These are phyloP conservation scores for Heliocidaris erythrogramma DNA, from an alignment of 35 echinoderm and acorn worm species.

Conservation along the genomic window DNA sequence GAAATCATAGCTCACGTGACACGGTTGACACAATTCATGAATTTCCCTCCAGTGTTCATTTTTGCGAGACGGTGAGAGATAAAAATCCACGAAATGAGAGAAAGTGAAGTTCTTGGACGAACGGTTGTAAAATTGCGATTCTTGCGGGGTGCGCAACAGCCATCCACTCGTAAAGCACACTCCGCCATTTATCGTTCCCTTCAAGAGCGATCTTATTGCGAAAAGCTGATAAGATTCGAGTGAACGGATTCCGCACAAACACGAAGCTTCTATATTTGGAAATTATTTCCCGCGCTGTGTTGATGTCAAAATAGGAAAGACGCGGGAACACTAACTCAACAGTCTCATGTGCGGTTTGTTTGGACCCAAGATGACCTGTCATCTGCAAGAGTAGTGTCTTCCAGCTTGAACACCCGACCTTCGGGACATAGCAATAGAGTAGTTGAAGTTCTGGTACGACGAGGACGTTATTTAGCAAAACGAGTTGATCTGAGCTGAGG, in stretches of 20 bases:
- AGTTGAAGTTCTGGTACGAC: constrained; percentile 12
- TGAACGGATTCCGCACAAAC: constrained; percentile 74
- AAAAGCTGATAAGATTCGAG: constrained; percentile 65
- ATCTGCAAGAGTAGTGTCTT: neutral
- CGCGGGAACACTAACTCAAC: neutral
- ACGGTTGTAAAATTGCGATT: neutral
- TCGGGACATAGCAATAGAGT: constrained; percentile 13
- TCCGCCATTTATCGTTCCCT: neutral
- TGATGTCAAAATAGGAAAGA: neutral
- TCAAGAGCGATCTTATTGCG: constrained; percentile 58
- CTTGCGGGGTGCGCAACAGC: neutral
- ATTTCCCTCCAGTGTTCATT: constrained; percentile 56
- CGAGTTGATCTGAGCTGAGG: neutral
- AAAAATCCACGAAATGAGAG: neutral
- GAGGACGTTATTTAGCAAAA: neutral
- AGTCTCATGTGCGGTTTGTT: neutral
- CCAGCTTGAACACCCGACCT: constrained; percentile 35
- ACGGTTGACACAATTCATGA: constrained; percentile 36
- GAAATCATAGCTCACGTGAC: constrained; percentile 50
- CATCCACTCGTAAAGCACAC: neutral
- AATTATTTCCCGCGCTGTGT: constrained; percentile 10
- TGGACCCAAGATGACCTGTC: neutral
- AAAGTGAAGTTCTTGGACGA: constrained; percentile 15
- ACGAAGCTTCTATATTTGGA: constrained; percentile 58
- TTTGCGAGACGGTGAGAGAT: neutral